Evolutionary conservation across 2,888 invertebrate genomes (phyloP).

Genomic region (Aporophyla lueneburgensis): DNA sequence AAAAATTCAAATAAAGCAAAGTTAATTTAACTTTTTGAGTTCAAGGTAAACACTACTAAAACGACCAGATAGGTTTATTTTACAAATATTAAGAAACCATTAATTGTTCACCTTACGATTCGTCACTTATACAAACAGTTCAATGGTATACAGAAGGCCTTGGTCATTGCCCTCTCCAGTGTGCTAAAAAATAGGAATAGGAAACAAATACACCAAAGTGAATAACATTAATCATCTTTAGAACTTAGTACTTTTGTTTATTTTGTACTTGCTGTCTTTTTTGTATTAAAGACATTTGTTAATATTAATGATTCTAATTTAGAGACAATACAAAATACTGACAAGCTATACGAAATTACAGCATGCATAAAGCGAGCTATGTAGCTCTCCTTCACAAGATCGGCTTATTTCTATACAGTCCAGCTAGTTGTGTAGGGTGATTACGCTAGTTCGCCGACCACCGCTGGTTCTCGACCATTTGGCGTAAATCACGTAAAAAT

Average conservation of each 20-base stretch:
- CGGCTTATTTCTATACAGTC: not conserved
- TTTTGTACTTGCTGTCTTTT: conserved; percentile 38
- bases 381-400: not conserved
- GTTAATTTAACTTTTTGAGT: conserved; percentile 59
- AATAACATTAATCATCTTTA: conserved; percentile 35
- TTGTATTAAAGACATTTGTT: conserved; percentile 17
- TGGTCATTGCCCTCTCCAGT: conserved; percentile 68
- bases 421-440: too few species aligned
- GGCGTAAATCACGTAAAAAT: too few species aligned
- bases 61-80: conserved; percentile 44
- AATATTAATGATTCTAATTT: conserved; percentile 28
- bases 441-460: too few species aligned
- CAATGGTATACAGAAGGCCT: conserved; percentile 61
- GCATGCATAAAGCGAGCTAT: not conserved
- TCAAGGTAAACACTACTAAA: conserved; percentile 58
- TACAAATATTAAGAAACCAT: conserved; percentile 61
- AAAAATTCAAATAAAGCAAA: conserved; percentile 54
- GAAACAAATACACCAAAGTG: conserved; percentile 41
- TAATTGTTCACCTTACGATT: conserved; percentile 65
- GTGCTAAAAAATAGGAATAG: conserved; percentile 49
- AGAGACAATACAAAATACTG: conserved; percentile 9
- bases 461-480: too few species aligned
- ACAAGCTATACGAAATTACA: conserved; percentile 11
- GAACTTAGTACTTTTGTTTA: conserved; percentile 40
- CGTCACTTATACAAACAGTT: conserved; percentile 64